Evolutionary conservation across 2,113 vertebrate species (phyloP), one percentile per base, ranked within the genome.

Genomic region (Terrapene triunguis): DNA sequence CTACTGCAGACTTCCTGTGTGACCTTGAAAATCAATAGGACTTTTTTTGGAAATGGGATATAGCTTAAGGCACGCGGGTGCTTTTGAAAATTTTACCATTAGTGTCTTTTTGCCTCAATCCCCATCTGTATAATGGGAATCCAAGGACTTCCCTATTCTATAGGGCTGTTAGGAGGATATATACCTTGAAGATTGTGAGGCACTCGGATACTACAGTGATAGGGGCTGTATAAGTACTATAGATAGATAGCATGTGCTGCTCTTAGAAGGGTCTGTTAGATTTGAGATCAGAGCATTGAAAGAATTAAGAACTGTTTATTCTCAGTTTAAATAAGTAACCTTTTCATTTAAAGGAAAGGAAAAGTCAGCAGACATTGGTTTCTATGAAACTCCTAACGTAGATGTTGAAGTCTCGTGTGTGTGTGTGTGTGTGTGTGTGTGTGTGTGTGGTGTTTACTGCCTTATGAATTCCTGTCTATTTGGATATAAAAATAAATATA

Each of bases 381-480:
- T 88, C 57, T 84, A 38, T 79, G 82, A 59, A 19, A 22, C 22
- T 74, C 44, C 1, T 82, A 69, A 74, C 83, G 24, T 17, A 89
- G 50, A 89, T 53, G 35, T 50, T 82, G 22, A 54, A 84, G 79
- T 65, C 69, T 44, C 62, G 19, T 84, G 19, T 5, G 38, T 83
- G 81, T 89, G 94, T 82, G 59, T 92, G 42, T 87, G 62, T 69
- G 16, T 82, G 95, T 92, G 87, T 59, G 76, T 79, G 27, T 81
- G 96, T 95, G 88, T 24, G n/a, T n/a, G n/a, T n/a, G n/a, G n/a
- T 55, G 57, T 96, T 96, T 98, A 90, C 80, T 94, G 76, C 80
- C 95, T 95, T 95, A 92, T 80, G 89, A 93, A 95, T 98, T 96
- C 91, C 84, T 98, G 25, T 97, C 93, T 47, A 92, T 93, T 92